phyloP scores from a whole-genome alignment of 2,888 invertebrate species.

The Pimpla rufipes region DNA sequence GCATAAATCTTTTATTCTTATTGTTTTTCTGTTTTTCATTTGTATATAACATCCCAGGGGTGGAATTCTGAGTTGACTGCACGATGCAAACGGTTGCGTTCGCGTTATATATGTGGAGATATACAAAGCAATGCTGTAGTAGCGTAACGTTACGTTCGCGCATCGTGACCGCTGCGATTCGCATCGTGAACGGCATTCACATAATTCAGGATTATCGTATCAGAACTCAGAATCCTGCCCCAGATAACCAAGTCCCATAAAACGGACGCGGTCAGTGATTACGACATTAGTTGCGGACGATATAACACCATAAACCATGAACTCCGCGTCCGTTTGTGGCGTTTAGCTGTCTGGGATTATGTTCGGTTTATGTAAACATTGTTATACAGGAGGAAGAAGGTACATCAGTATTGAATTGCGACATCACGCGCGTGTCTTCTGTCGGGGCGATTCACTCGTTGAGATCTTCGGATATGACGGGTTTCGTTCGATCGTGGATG shows the following conservation, averaged over 20 bases:
- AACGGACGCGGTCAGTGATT: not conserved
- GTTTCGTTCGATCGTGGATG: constrained; percentile 80
- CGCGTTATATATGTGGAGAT: too few relatives aligned
- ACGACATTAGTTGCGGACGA: constrained; percentile 31
- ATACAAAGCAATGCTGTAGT: too few relatives aligned
- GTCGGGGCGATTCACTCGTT: constrained; percentile 65
- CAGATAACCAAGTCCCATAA: too few relatives aligned
- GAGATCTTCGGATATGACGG: constrained; percentile 79
- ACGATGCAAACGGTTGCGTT: too few relatives aligned
- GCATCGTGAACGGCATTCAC: too few relatives aligned
- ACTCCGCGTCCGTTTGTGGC: not conserved
- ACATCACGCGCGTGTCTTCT: not conserved
- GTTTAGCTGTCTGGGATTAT: not conserved
- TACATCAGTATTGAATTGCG: constrained; percentile 56
- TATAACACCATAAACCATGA: not conserved
- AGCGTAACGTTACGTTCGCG: too few relatives aligned
- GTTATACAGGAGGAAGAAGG: constrained; percentile 51
- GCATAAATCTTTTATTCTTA: not conserved
- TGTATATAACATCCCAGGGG: not conserved
- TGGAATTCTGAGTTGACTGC: too few relatives aligned
- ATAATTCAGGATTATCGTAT: too few relatives aligned
- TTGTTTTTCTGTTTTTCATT: not conserved
- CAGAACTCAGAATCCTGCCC: too few relatives aligned
- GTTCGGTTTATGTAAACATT: constrained; percentile 49
- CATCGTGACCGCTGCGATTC: too few relatives aligned